Base-by-base conservation (phyloP, 2,797 vertebrate species). In the Mionectes olivaceus region DNA sequence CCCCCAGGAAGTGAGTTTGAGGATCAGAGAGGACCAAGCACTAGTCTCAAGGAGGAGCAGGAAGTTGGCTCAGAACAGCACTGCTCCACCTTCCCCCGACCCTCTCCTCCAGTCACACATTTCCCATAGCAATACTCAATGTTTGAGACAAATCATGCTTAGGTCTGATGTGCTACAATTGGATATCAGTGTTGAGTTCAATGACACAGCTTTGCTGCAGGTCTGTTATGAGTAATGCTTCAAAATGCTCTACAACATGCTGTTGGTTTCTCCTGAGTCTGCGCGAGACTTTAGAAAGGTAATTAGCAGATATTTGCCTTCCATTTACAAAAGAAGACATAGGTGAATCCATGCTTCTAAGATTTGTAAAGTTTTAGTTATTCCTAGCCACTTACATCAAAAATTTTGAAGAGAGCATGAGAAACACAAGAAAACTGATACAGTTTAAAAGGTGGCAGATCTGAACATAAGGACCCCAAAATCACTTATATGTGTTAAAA, bases 211-310 rank as follows among this genome's bases (percentile, higher is more conserved):
- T 76, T 64, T 57, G 9, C 8, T 77, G 17, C 14, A 55, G 8
- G 2, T 33, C 24, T 37, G 1, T 82, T 27, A 32, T 1, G 1
- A 37, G 39, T 70, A 63, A 39, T 47, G 39, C 4, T 79, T 37
- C 7, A 25, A 67, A 90, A 63, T 39, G 13, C 16, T 63, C 17
- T 50, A 11, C 30, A 56, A 33, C 27, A 53, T n/a, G 7, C 1
- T 78, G 11, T 9, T 68, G 7, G 6, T 61, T 78, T 59, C 64
- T 78, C 19, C 6, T 27, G 39, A 65, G n/a, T 59, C 10, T 11
- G 33, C 33, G 25, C 0, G 0, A 68, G 11, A 44, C 11, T 3
- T 7, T 6, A 14, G 15, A 59, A 85, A 46, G 4, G 6, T 35
- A 61, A n/a, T 18, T 37, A 27, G 13, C 4, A 90, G 56, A 15